Percentiles rank a stretch among this genome's conserved stretches.
phyloP scores from a whole-genome alignment of 1,140 invertebrate genomes.

The Campoletis sonorensis region DNA sequence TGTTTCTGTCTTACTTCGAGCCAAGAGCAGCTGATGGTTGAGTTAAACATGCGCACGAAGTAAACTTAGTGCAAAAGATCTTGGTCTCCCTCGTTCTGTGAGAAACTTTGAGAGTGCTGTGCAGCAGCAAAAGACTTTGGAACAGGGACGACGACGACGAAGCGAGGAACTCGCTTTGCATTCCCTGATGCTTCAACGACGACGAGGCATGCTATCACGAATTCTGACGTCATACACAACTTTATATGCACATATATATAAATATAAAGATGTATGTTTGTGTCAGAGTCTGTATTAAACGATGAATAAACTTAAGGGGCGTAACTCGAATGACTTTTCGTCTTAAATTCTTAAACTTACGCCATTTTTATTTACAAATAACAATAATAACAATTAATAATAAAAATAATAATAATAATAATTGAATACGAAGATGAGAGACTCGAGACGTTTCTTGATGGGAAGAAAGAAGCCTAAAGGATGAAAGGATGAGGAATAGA shows the following conservation, averaged over 20 bases:
- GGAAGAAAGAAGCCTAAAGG: not conserved
- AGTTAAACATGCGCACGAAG: not conserved
- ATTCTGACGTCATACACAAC: constrained; percentile 4
- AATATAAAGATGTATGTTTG: too few relatives aligned
- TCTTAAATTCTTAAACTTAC: not conserved
- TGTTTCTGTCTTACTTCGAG: not conserved
- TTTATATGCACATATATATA: too few relatives aligned
- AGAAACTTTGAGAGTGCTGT: not conserved
- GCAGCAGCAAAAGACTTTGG: constrained; percentile 14
- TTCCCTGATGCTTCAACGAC: constrained; percentile 18
- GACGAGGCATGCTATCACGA: not conserved
- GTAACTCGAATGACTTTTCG: too few relatives aligned
- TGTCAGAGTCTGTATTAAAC: too few relatives aligned
- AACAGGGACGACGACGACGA: not conserved
- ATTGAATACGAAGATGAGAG: not conserved
- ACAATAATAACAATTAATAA: not conserved
- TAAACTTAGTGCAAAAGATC: not conserved
- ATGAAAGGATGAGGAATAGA: not conserved
- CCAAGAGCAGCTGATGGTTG: not conserved
- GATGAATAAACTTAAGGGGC: too few relatives aligned
- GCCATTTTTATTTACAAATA: not conserved
- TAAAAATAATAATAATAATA: not conserved
- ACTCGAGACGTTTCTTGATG: not conserved
- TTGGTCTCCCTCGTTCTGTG: not conserved
- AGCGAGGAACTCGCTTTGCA: constrained; percentile 6